Percentiles rank a stretch among this genome's conserved stretches.
Evolutionary conservation across 2,888 invertebrate genomes (phyloP).

Genomic region (Smittia sp.): DNA sequence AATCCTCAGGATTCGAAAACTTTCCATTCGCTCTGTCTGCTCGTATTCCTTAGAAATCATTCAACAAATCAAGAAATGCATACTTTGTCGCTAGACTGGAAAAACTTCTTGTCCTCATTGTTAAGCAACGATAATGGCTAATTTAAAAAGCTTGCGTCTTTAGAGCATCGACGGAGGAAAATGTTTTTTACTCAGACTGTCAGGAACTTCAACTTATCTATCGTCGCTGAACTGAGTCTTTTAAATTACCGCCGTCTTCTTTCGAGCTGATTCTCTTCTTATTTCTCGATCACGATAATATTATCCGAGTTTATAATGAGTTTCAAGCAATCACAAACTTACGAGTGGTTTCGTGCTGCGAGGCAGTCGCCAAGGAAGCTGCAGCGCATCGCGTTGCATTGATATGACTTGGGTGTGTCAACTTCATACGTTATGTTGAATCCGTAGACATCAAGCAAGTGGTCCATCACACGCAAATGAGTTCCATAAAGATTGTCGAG

Average conservation of each 20-base stretch:
- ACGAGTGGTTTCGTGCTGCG: slow-evolving; percentile 69
- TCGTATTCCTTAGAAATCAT: too few species aligned
- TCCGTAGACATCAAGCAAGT: slow-evolving; percentile 80
- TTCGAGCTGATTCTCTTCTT: background rate
- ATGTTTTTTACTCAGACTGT: background rate
- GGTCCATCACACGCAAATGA: slow-evolving; percentile 76
- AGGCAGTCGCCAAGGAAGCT: slow-evolving; percentile 83
- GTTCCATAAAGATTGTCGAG: slow-evolving; percentile 73
- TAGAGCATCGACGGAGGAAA: background rate
- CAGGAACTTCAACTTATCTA: too few species aligned
- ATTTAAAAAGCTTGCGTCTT: background rate
- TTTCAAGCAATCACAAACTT: slow-evolving; percentile 51
- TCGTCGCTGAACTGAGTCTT: too few species aligned
- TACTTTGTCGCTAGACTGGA: background rate
- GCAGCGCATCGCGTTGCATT: slow-evolving; percentile 78
- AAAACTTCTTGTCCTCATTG: too few species aligned
- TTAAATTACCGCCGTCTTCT: background rate
- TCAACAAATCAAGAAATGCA: too few species aligned
- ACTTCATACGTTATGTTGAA: slow-evolving; percentile 92
- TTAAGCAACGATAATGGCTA: background rate
- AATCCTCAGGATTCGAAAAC: too few species aligned
- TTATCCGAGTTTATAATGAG: background rate
- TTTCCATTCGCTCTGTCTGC: too few species aligned
- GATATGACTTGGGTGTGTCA: slow-evolving; percentile 57
- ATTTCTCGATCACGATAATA: background rate